Evolutionary conservation across 2,888 invertebrate species (phyloP).

Genomic region (Leucozona laternaria): DNA sequence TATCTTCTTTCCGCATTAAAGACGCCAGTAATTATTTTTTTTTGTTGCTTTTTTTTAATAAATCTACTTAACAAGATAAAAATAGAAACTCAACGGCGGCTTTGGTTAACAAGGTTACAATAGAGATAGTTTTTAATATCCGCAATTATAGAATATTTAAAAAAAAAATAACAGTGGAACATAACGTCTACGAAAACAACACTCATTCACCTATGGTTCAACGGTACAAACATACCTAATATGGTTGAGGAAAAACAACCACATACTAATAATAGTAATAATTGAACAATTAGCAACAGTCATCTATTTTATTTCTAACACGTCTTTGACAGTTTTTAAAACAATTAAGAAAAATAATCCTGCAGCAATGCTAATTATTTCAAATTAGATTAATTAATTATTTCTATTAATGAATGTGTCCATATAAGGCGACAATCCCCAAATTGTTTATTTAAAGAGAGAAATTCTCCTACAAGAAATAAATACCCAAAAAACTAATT

Average conservation of each 20-base stretch:
- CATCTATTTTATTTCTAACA: not conserved
- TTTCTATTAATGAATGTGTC: constrained; percentile 39
- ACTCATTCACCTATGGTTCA: no score
- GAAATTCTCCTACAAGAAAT: constrained; percentile 24
- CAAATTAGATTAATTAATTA: constrained; percentile 9
- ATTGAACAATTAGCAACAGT: not conserved
- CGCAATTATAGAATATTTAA: no score
- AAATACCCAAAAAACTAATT: constrained; percentile 56
- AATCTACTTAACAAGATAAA: no score
- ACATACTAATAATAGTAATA: not conserved
- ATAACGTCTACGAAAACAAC: no score
- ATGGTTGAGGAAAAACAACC: no score
- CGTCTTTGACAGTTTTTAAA: not conserved
- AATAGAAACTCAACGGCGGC: no score
- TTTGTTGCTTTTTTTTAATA: no score
- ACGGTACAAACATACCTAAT: no score
- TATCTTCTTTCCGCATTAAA: not conserved
- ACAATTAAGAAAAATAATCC: not conserved
- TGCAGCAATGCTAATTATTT: constrained; percentile 8
- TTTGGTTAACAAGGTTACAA: no score
- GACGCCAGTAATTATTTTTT: no score
- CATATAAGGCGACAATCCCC: constrained; percentile 61
- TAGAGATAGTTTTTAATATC: no score
- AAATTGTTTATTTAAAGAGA: constrained; percentile 44
- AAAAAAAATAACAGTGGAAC: no score